Evolutionary conservation across 2,888 invertebrate species (phyloP), one percentile per base, ranked within the genome.

Genomic region (Epinotia bilunana): DNA sequence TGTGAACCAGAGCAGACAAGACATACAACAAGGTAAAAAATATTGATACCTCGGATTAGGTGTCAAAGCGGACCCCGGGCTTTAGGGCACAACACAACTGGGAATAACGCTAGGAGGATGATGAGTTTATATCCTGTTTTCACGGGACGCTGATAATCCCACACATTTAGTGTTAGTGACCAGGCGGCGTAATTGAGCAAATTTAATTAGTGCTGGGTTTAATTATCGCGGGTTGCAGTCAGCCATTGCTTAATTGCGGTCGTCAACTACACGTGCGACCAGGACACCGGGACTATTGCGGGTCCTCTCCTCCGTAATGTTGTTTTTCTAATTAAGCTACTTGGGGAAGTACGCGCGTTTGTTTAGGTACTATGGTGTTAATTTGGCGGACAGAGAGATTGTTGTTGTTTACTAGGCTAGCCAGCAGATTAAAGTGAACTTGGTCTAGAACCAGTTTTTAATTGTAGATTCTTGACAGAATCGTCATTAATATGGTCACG

Each of bases 151-250:
- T 55, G 28, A 68, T 55, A 7, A n/a, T 63, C 72, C 64, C 46
- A 28, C 57, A 55, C 68, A 61, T 63, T 46, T 58, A 63, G 18
- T 18, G 20, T 69, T 20, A 53, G 65, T 65, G 65, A 39, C 55
- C 46, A 77, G 72, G 20, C 64, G 18, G 69, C 43, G 74, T 79
- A 82, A 81, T 81, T 81, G 82, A 82, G 82, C 80, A 80, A 86
- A 86, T 87, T 87, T 87, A 88, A 90, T 88, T 88, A 88, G 86
- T 79, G 80, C 79, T 77, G 79, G 82, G 83, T 86, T 88, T 90
- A 83, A 86, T 88, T 88, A 87, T 83, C 79, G 79, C 78, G 71
- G 79, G 74, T 80, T 79, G 83, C 79, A 74, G 43, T 79, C 81
- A 82, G 79, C 79, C 80, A 83, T 85, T 82, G 78, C 84, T 83